Evolutionary conservation across 2,797 vertebrate species (phyloP).

Genomic region (Chaetodon trifasciatus): DNA sequence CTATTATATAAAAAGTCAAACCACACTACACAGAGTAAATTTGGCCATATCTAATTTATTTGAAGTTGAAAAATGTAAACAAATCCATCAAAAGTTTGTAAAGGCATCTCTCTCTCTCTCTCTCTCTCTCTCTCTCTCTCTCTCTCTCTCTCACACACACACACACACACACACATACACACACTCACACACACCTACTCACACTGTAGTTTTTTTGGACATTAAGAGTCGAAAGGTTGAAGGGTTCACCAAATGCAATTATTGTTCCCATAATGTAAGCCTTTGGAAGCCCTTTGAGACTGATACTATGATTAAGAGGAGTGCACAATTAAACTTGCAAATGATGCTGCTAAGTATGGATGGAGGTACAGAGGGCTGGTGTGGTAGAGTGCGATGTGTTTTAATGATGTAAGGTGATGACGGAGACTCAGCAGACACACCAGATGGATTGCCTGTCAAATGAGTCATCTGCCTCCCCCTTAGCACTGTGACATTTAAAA

Average conservation of each 20-base stretch:
- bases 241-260: constrained; percentile 51
- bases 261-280: constrained; percentile 54
- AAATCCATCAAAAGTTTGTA: constrained; percentile 42
- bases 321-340: constrained; percentile 36
- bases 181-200: constrained; percentile 16
- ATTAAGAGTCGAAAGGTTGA: constrained; percentile 48
- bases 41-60: constrained; percentile 10
- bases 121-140: neutral
- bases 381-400: constrained; percentile 6
- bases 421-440: constrained; percentile 23
- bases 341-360: constrained; percentile 34
- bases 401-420: constrained; percentile 25
- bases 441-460: constrained; percentile 30
- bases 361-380: neutral
- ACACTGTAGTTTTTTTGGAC: constrained; percentile 50
- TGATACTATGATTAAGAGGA: constrained; percentile 40
- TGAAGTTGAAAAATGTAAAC: constrained; percentile 36
- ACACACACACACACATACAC: constrained; percentile 31
- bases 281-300: constrained; percentile 47
- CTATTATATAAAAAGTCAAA: constrained; percentile 29
- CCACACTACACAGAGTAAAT: constrained; percentile 3
- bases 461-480: constrained; percentile 22
- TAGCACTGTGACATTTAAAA: neutral
- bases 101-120: neutral
- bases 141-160: neutral